Evolutionary conservation across 1,140 invertebrate genomes (phyloP).

Genomic region (Drosophila fuyamai): DNA sequence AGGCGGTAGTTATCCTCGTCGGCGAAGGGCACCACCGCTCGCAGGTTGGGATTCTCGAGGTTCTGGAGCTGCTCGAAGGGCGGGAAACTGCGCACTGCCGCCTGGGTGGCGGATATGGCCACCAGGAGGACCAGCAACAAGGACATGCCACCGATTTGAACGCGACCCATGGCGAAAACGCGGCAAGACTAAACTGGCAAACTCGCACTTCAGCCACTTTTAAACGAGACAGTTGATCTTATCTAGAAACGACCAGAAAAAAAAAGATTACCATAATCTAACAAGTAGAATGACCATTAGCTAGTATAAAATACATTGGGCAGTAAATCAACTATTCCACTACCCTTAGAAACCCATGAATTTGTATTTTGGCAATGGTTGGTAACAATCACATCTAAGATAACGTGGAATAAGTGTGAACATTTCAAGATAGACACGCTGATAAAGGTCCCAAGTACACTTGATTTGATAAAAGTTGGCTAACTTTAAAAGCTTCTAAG

Average conservation of each 20-base stretch:
- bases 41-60: conserved; percentile 59
- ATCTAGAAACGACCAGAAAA: conserved; percentile 31
- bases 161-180: conserved; percentile 63
- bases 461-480: conserved; percentile 22
- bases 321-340: conserved; percentile 33
- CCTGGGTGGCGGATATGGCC: conserved; percentile 39
- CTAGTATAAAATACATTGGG: conserved; percentile 25
- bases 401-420: conserved; percentile 17
- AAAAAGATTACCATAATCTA: conserved; percentile 65
- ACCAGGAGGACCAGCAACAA: conserved; percentile 43
- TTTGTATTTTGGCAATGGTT: conserved; percentile 6
- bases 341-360: conserved; percentile 5
- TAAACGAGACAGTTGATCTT: conserved; percentile 49
- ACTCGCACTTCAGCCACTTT: conserved; percentile 37
- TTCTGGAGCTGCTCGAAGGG: conserved; percentile 48
- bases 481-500: background rate
- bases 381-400: conserved; percentile 23
- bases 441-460: conserved; percentile 24
- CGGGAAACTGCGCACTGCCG: conserved; percentile 48
- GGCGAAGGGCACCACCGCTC: conserved; percentile 22
- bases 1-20: conserved; percentile 86
- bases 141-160: conserved; percentile 15
- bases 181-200: conserved; percentile 48
- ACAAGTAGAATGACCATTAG: conserved; percentile 2
- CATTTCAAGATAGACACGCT: conserved; percentile 26